Evolutionary conservation across 1,140 invertebrate species (phyloP).

Genomic region (Heliconius melpomene): DNA sequence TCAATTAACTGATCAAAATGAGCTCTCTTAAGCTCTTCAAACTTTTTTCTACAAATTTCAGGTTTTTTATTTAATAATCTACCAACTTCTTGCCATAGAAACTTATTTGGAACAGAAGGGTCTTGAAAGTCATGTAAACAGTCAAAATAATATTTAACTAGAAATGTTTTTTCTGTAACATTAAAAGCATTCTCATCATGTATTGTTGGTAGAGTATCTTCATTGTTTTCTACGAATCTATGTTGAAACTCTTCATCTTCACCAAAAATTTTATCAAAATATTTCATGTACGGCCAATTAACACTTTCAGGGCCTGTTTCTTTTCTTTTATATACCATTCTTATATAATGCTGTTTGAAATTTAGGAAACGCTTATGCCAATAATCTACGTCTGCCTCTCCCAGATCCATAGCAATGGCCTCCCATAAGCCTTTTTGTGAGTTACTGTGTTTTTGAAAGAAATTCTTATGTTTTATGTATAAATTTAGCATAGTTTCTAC

Average conservation of each 20-base stretch:
- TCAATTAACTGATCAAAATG: constrained; percentile 58
- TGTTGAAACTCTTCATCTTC: constrained; percentile 64
- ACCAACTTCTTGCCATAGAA: constrained; percentile 73
- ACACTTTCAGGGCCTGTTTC: constrained; percentile 49
- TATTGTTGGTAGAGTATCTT: constrained; percentile 1
- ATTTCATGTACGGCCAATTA: constrained; percentile 67
- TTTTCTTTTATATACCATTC: constrained; percentile 59
- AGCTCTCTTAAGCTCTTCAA: constrained; percentile 51
- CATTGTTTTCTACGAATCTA: constrained; percentile 45
- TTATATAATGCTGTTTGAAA: constrained; percentile 71
- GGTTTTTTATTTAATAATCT: constrained; percentile 61
- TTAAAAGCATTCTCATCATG: constrained; percentile 50
- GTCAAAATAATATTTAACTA: constrained; percentile 72
- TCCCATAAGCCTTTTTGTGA: constrained; percentile 63
- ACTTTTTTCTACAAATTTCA: constrained; percentile 59
- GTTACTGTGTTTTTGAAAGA: constrained; percentile 51
- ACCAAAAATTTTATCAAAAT: constrained; percentile 69
- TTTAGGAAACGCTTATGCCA: constrained; percentile 75
- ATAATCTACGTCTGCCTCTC: constrained; percentile 62
- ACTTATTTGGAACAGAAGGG: constrained; percentile 62
- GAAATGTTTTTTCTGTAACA: constrained; percentile 57
- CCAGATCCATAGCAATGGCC: constrained; percentile 62
- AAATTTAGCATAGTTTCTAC: constrained; percentile 65
- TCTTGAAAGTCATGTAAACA: constrained; percentile 72
- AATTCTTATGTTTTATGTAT: constrained; percentile 64